Conservation (phyloP, 2,797 vertebrate genomes). For the Orestias chungarensis region DNA sequence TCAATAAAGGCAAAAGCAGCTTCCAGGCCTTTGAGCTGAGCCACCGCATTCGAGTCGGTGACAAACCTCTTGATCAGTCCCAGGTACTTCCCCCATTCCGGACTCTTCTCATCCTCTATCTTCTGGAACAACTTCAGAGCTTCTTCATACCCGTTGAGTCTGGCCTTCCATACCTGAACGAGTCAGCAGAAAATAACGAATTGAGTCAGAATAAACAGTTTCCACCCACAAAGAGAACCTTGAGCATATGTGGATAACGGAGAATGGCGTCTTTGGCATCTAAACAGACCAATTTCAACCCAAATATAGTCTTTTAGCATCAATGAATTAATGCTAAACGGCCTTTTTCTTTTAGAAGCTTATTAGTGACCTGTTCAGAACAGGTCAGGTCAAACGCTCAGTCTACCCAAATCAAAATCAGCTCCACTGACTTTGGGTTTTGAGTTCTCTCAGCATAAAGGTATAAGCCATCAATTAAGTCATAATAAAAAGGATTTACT, state of each 20-base stretch:
- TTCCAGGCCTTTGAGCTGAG: slow-evolving; percentile 96
- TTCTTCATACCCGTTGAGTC: slow-evolving; percentile 96
- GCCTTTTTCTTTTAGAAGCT: not conserved
- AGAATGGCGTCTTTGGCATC: not conserved
- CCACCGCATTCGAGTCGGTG: slow-evolving; percentile 95
- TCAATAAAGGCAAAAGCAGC: slow-evolving; percentile 89
- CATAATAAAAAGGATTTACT: not conserved
- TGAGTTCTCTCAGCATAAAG: not conserved
- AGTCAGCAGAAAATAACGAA: not conserved
- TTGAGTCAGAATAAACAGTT: not conserved
- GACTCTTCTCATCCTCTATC: slow-evolving; percentile 94
- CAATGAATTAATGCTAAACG: not conserved
- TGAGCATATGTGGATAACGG: not conserved
- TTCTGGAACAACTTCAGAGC: slow-evolving; percentile 93
- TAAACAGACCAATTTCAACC: not conserved
- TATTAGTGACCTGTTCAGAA: not conserved
- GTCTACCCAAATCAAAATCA: not conserved
- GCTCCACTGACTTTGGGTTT: not conserved
- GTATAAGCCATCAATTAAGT: not conserved
- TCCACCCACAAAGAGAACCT: not conserved
- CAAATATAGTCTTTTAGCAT: not conserved
- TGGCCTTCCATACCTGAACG: slow-evolving; percentile 94
- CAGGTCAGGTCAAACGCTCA: no score
- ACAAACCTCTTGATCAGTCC: slow-evolving; percentile 96
- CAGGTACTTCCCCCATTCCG: slow-evolving; percentile 96